Base-by-base conservation (phyloP, 2,888 invertebrate genomes). In the Enoplolaimus lenunculus region DNA sequence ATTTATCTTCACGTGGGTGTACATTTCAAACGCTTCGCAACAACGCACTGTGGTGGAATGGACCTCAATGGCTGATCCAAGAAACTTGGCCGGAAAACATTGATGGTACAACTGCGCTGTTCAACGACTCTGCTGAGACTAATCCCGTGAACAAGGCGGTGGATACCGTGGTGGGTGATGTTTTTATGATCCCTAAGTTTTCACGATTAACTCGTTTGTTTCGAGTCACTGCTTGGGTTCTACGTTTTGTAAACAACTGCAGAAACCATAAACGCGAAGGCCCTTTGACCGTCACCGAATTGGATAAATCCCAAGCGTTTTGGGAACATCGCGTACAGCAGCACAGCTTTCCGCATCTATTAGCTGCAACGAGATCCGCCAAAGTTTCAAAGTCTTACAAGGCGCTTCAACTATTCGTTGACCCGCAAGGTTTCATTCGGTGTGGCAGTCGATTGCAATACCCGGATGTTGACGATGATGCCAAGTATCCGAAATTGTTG, bases 401-500 rank as follows among this genome's bases (percentile, higher is more conserved):
- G 3, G 13, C 34, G 26, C 59, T 68, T 21, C 45, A 30, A 16
- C n/a, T 68, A 2, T 68, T n/a, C 7, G 28, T n/a, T 7, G 3
- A 60, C 28, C n/a, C 59, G 7, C 2, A 60, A 7, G 68, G 57
- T 13, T n/a, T 68, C 21, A 34, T 68, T 57, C 68, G 59, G 21
- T 68, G 68, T 34, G 16, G n/a, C 26, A 59, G 68, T 13, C 68
- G 68, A 21, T 26, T 68, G 21, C 60, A 60, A 60, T n/a, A 57
- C 59, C 28, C 68, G 21, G 59, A 68, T 60, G 21, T 68, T 21
- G 28, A 21, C n/a, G 57, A 57, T 13, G 60, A 26, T 16, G 59
- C 68, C 21, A 60, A 57, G 34, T 66, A 21, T 67, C 69, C 69
- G 2, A 69, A 67, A 16, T 30, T 69, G 29, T 21, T 69, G 33